Percentiles rank a stretch among this genome's conserved stretches.
These are phyloP conservation scores for Theocolax elegans DNA, from an alignment of 1,140 invertebrate species.

Conservation along the genomic window DNA sequence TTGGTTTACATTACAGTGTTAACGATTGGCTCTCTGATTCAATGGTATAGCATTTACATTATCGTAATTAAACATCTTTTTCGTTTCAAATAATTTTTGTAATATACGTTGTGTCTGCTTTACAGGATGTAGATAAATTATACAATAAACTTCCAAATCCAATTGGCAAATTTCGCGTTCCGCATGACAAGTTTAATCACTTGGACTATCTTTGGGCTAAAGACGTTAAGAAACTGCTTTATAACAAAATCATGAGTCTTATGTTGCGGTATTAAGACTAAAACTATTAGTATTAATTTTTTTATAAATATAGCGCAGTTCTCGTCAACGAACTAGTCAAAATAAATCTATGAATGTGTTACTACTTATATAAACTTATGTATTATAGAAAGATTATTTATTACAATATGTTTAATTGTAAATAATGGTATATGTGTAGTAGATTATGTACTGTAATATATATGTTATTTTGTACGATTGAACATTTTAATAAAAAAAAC, in stretches of 20 bases:
- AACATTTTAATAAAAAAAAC: too few species aligned
- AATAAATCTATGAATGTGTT: too few species aligned
- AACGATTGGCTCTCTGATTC: constrained; percentile 72
- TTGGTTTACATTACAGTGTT: constrained; percentile 70
- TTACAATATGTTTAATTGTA: too few species aligned
- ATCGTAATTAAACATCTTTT: constrained; percentile 6
- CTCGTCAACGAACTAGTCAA: too few species aligned
- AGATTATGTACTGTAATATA: too few species aligned
- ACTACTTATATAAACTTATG: too few species aligned
- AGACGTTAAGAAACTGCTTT: constrained; percentile 71
- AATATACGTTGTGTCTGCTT: constrained; percentile 19
- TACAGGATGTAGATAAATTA: constrained; percentile 58
- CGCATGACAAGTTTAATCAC: constrained; percentile 72
- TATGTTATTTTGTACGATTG: too few species aligned
- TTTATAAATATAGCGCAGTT: too few species aligned
- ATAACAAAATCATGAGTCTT: constrained; percentile 70
- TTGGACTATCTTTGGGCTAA: constrained; percentile 76
- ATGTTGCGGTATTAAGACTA: constrained; percentile 51
- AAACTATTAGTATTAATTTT: too few species aligned
- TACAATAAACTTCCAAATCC: constrained; percentile 65
- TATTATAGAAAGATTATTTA: too few species aligned
- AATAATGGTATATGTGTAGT: too few species aligned
- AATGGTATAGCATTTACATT: constrained; percentile 37
- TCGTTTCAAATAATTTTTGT: constrained; percentile 2
- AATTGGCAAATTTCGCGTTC: constrained; percentile 69